phyloP scores from a whole-genome alignment of 1,140 invertebrate species.

The Hydropsyche tenuis region DNA sequence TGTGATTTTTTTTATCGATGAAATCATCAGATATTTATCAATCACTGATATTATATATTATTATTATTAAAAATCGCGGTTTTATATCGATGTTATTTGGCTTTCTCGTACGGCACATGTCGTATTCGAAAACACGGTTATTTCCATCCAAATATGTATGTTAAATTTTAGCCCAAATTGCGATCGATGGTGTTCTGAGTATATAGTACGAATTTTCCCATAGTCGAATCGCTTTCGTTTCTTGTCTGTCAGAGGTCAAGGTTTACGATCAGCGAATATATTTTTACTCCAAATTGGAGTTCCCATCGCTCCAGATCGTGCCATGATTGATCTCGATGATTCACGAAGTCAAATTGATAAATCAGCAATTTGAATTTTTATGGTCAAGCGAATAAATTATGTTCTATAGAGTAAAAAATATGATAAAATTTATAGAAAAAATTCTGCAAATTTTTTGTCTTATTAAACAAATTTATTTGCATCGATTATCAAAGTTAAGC shows the following conservation, averaged over 20 bases:
- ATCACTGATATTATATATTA: too few species aligned
- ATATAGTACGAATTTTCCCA: constrained; percentile 25
- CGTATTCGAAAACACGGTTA: constrained; percentile 29
- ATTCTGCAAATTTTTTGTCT: too few species aligned
- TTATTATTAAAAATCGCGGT: too few species aligned
- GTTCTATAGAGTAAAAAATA: too few species aligned
- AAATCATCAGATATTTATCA: too few species aligned
- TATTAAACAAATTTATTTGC: too few species aligned
- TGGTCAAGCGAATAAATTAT: not conserved
- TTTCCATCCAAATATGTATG: constrained; percentile 10
- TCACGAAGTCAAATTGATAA: not conserved
- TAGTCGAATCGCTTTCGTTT: constrained; percentile 35
- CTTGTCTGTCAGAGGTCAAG: constrained; percentile 25
- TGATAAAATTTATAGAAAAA: too few species aligned
- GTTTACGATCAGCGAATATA: constrained; percentile 8
- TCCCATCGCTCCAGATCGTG: not conserved
- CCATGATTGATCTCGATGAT: not conserved
- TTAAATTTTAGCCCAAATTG: constrained; percentile 27
- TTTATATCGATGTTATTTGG: too few species aligned
- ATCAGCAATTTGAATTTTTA: not conserved
- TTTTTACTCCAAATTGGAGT: not conserved
- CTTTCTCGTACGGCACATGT: constrained; percentile 10
- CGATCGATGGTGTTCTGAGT: constrained; percentile 23
- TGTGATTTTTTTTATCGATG: too few species aligned
- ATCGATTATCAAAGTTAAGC: too few species aligned